Base-by-base conservation (phyloP, 1,140 invertebrate genomes). In the Pantala flavescens region DNA sequence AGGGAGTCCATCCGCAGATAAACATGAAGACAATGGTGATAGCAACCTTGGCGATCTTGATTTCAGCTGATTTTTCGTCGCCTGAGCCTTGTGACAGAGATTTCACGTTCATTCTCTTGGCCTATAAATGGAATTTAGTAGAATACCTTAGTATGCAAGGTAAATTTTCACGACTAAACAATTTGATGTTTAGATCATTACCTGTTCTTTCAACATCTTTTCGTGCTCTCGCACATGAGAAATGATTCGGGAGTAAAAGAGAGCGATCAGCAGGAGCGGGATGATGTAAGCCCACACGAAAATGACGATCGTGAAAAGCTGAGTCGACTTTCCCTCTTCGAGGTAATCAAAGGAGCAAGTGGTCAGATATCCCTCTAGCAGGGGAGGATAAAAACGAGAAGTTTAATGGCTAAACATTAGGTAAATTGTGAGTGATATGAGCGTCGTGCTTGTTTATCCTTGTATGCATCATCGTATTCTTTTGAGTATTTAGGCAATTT, bases 91-190 rank as follows among this genome's bases (percentile, higher is more conserved):
- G 87, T 80, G 89, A 85, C 7, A 93, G 80, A 0, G 89, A 91
- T 78, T 91, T 91, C 0, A 93, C 88, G 77, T 93, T 93, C 91
- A 93, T 93, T 80, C 91, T 92, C 81, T 91, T 91, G 0, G 91
- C 91, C 85, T 92, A 77, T 14, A 75, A 75, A 70, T 76, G 75
- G 36, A 55, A 36, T 71, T n/a, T 73, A 42, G 24, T 74, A 24
- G 10, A 36, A 3, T 14, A 24, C 24, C 9, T 24, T 16, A 72
- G 24, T 43, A 71, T 71, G 7, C 24, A 74, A 49, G 28, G 19
- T 7, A 71, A 55, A 70, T 42, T 74, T 73, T 19, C 23, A 23
- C 19, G 23, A 16, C 24, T 36, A 36, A 36, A 9, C 3, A 36
- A 36, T 36, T 36, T 9, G 10, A 42, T 12, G n/a, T n/a, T n/a